Base-by-base conservation (phyloP, 2,797 vertebrate species). In the Zalophus californianus region DNA sequence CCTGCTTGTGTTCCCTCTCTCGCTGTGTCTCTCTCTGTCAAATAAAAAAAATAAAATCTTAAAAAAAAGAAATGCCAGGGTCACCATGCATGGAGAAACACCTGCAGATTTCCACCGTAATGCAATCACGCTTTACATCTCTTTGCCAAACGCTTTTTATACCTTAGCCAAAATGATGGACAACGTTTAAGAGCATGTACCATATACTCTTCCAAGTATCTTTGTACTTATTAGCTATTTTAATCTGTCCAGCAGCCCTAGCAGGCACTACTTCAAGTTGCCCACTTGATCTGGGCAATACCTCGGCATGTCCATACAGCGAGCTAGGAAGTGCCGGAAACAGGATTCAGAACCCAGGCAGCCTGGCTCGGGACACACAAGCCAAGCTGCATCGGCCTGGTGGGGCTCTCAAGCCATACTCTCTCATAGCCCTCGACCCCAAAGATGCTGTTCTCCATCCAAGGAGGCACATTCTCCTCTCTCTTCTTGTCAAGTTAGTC, bases 31-130 rank as follows among this genome's bases (percentile, higher is more conserved):
- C 44, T 44, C 44, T 44, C 9, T 44, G 44, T 44, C 44, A 44
- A 44, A 44, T 44, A 44, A 44, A 44, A 44, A 10, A 44, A 44
- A 44, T 44, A 44, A 44, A 44, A 9, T 44, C 44, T 44, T 44
- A 44, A 44, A 44, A 44, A 44, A 44, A 44, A 27, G 84, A 68
- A 68, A 58, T 14, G 23, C 68, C 75, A 52, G 60, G 29, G 54
- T 58, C 50, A 9, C 66, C 1, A 1, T 32, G 78, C 20, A 0
- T 0, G 0, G 2, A 93, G 56, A 79, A 50, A 58, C 2, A 0
- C 2, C 20, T 1, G 0, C 7, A 1, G 11, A 3, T 15, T 6
- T 23, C 7, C 2, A 3, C 0, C 0, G 13, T 5, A 35, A 56
- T 35, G 3, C 7, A 11, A 11, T 16, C 84, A 18, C 16, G 1